Evolutionary conservation across 1,140 invertebrate genomes (phyloP).

Genomic region (Melipona quadrifasciata): DNA sequence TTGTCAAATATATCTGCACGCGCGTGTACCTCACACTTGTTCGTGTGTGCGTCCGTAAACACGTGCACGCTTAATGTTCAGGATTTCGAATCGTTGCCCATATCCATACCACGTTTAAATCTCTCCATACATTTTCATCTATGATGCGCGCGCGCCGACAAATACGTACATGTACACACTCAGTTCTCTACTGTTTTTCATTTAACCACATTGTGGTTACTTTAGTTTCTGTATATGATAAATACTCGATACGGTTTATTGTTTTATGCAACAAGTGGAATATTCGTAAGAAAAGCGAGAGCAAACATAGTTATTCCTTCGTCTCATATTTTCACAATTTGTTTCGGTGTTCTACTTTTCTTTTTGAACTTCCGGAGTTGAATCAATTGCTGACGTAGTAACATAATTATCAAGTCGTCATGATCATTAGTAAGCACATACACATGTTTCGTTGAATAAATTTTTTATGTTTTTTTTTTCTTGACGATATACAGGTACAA

Average conservation of each 20-base stretch:
- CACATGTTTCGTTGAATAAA: constrained; percentile 5
- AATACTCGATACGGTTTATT: constrained; percentile 44
- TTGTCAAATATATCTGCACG: constrained; percentile 59
- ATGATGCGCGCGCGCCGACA: background rate
- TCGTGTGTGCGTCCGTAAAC: constrained; percentile 31
- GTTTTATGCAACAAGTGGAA: constrained; percentile 34
- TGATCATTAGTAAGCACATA: background rate
- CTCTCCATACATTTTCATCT: constrained; percentile 27
- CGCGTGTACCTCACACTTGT: constrained; percentile 41
- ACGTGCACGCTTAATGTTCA: constrained; percentile 13
- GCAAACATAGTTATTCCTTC: constrained; percentile 9
- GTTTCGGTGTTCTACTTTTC: constrained; percentile 8
- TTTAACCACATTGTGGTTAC: constrained; percentile 36
- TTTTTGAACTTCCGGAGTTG: background rate
- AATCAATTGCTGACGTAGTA: background rate
- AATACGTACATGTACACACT: constrained; percentile 26
- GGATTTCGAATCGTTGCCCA: constrained; percentile 38
- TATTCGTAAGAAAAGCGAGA: constrained; percentile 3
- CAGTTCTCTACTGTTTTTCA: constrained; percentile 20
- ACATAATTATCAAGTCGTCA: background rate
- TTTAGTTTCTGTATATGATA: constrained; percentile 38
- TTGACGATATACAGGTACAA: constrained; percentile 2
- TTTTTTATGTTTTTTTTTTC: background rate
- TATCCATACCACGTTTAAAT: constrained; percentile 41
- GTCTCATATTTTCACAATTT: background rate